These are phyloP conservation scores for Drosophila anomelani DNA, from an alignment of 2,888 invertebrate genomes.

Conservation along the genomic window DNA sequence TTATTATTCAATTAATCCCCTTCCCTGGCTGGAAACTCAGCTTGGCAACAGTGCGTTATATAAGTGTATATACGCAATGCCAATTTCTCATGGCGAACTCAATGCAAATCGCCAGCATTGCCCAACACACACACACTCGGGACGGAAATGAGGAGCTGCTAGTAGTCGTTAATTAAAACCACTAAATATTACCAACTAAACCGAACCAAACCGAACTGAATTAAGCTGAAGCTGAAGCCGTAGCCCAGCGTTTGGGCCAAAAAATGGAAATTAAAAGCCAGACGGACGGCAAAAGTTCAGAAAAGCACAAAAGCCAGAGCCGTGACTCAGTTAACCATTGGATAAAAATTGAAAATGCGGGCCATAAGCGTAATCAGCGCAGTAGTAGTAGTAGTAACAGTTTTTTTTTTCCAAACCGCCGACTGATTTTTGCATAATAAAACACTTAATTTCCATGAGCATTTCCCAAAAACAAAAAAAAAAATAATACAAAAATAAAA, in stretches of 20 bases:
- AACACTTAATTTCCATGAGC: constrained; percentile 82
- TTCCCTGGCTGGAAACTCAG: neutral
- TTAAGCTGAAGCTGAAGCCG: constrained; percentile 4
- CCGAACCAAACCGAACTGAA: constrained; percentile 40
- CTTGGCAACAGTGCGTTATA: constrained; percentile 22
- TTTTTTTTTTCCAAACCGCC: constrained; percentile 37
- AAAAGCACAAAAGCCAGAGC: constrained; percentile 59
- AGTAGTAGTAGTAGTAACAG: constrained; percentile 23
- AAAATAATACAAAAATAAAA: constrained; percentile 19
- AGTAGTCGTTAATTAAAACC: constrained; percentile 69
- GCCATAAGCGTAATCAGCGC: constrained; percentile 53
- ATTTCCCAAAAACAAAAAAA: constrained; percentile 54
- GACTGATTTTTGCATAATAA: constrained; percentile 82
- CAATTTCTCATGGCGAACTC: constrained; percentile 58
- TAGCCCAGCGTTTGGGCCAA: constrained; percentile 1
- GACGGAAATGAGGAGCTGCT: constrained; percentile 46
- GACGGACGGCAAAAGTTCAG: constrained; percentile 64
- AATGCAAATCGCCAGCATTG: constrained; percentile 64
- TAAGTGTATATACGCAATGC: constrained; percentile 37
- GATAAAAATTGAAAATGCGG: constrained; percentile 6
- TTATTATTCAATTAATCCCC: neutral
- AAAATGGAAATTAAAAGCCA: constrained; percentile 33
- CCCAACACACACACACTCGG: constrained; percentile 39
- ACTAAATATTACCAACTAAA: constrained; percentile 67
- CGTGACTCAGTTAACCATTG: constrained; percentile 54